Evolutionary conservation across 1,140 invertebrate species (phyloP).

Genomic region (Drosophila albomicans): DNA sequence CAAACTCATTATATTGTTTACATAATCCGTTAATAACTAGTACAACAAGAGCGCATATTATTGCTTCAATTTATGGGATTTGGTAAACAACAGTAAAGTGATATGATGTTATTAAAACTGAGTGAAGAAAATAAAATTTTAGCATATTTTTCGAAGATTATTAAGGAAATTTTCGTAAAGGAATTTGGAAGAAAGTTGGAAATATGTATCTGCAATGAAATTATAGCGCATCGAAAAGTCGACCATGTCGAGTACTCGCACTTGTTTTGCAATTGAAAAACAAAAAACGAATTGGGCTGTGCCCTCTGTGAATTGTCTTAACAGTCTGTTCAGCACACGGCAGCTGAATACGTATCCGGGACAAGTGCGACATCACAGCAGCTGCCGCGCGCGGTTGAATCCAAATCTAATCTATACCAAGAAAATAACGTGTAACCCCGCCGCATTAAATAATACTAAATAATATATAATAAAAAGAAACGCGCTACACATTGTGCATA

Average conservation of each 20-base stretch:
- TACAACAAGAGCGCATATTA: not conserved
- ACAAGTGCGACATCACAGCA: slow-evolving; percentile 50
- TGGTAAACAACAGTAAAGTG: not conserved
- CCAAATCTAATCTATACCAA: slow-evolving; percentile 34
- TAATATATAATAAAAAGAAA: slow-evolving; percentile 16
- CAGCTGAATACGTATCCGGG: not conserved
- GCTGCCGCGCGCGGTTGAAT: slow-evolving; percentile 36
- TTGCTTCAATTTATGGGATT: not conserved
- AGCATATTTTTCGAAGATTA: too few species aligned
- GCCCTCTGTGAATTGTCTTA: slow-evolving; percentile 45
- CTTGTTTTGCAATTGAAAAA: slow-evolving; percentile 11
- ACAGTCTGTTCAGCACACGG: slow-evolving; percentile 34
- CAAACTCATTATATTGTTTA: slow-evolving; percentile 6
- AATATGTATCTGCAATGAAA: not conserved
- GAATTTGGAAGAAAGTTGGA: too few species aligned
- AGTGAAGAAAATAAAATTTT: too few species aligned
- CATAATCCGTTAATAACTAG: slow-evolving; percentile 5
- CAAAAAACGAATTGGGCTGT: slow-evolving; percentile 10
- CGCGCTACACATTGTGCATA: slow-evolving; percentile 4
- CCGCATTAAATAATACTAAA: slow-evolving; percentile 1
- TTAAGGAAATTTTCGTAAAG: too few species aligned
- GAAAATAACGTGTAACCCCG: slow-evolving; percentile 9
- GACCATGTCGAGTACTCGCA: not conserved
- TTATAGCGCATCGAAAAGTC: slow-evolving; percentile 3
- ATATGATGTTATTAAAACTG: not conserved